Conservation (phyloP, 2,888 invertebrate genomes). For the Drosophila lacicola region DNA sequence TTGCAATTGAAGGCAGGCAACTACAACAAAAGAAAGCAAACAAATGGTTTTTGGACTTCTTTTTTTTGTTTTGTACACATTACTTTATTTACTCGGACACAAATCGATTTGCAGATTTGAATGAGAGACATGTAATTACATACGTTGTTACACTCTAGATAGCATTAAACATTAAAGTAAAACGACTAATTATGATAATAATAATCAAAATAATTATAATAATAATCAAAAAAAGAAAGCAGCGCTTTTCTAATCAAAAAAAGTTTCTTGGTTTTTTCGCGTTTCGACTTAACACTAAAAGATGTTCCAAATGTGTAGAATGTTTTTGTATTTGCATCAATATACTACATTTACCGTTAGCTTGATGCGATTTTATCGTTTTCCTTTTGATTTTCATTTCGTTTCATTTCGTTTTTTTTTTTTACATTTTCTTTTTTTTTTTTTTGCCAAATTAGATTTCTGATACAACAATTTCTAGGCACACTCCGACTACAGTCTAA, state of each 20-base stretch:
- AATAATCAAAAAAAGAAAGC: conserved; percentile 55
- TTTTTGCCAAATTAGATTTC: conserved; percentile 20
- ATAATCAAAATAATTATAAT: conserved; percentile 49
- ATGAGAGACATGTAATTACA: conserved; percentile 53
- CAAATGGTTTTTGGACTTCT: neutral
- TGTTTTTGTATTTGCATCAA: conserved; percentile 51
- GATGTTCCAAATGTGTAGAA: conserved; percentile 40
- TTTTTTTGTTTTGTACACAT: conserved; percentile 46
- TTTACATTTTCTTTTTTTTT: conserved; percentile 21
- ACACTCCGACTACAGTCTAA: conserved; percentile 35
- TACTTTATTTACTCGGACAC: conserved; percentile 55
- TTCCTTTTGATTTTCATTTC: conserved; percentile 22
- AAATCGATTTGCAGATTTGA: conserved; percentile 41
- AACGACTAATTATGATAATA: conserved; percentile 50
- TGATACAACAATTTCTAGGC: conserved; percentile 35
- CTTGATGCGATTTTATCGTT: conserved; percentile 11
- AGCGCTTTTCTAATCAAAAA: conserved; percentile 53
- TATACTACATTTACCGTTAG: conserved; percentile 29
- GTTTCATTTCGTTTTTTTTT: conserved; percentile 13
- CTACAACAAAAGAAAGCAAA: conserved; percentile 6
- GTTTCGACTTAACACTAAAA: conserved; percentile 30
- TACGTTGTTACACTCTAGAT: conserved; percentile 57
- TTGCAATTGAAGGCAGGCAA: neutral
- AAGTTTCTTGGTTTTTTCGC: conserved; percentile 28
- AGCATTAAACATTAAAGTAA: conserved; percentile 70